phyloP scores from a whole-genome alignment of 2,113 vertebrate species.

The Nycticorax nycticorax region DNA sequence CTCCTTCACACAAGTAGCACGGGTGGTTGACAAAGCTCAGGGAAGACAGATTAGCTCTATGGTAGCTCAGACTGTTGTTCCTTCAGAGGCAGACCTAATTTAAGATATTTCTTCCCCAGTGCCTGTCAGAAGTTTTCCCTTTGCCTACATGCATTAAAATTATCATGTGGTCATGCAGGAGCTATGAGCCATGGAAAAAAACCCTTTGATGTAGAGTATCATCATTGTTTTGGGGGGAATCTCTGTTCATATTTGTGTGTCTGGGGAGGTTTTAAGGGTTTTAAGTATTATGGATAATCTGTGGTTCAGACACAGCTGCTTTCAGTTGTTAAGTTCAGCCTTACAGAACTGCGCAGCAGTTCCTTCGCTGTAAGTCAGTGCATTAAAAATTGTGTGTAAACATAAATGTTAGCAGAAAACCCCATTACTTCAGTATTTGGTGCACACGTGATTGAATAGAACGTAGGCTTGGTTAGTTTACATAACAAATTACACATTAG shows the following conservation, averaged over 20 bases:
- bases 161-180: neutral
- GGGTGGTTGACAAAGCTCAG: neutral
- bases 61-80: neutral
- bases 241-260: neutral
- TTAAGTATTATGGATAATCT: slow-evolving; percentile 16
- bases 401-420: neutral
- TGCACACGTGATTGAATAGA: neutral
- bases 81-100: neutral
- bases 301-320: slow-evolving; percentile 14
- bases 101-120: neutral
- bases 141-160: neutral
- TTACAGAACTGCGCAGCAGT: neutral
- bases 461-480: neutral
- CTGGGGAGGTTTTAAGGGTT: slow-evolving; percentile 25
- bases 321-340: neutral
- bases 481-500: neutral
- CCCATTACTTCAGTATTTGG: neutral
- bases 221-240: neutral
- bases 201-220: neutral
- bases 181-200: neutral
- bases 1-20: neutral
- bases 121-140: neutral
- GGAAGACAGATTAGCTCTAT: neutral
- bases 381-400: neutral
- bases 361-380: neutral